Base-by-base conservation (phyloP, 2,797 vertebrate genomes). In the Adelosebastes latens region DNA sequence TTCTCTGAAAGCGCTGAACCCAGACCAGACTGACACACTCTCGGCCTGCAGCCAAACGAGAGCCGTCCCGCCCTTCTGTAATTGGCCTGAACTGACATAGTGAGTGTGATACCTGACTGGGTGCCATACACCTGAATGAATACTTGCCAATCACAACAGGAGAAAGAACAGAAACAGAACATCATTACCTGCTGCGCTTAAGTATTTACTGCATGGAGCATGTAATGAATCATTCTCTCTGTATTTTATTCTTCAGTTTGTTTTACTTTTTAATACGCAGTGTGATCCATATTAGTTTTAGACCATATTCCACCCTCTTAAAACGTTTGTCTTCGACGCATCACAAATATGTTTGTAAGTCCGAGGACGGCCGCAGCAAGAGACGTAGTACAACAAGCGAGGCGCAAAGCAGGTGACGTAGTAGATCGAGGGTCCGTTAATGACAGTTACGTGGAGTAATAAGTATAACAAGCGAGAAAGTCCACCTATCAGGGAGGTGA, bases 41-140 rank as follows among this genome's bases (percentile, higher is more conserved):
- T 31, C 46, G 65, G 87, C 79, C 72, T 22, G 16, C 52, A 71
- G 87, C 86, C 86, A 75, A 83, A 62, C 14, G n/a, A 58, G 56
- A 69, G 39, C 72, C 34, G 68, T 62, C 58, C 8, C 8, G 0
- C 53, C 69, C 60, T 61, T 59, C 25, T 36, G 27, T 63, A 75
- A 63, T 64, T 66, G 61, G 20, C 34, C 31, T 31, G 31, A 5
- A 72, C 27, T 77, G 77, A 72, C 53, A 76, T 0, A 5, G 14
- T 18, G 60, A 27, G 25, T 27, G 22, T 42, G 34, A 74, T 46
- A 53, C 49, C 53, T 77, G 66, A 60, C 49, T 10, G 16, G 25
- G 6, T 78, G 60, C 39, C 20, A 8, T 20, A 3, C n/a, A 36
- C n/a, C 20, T 59, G 2, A 27, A 14, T 36, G 36, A 79, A 68